Percentiles rank a stretch among this genome's conserved stretches.
Evolutionary conservation across 2,797 vertebrate genomes (phyloP).

Genomic region (Platalea minor): DNA sequence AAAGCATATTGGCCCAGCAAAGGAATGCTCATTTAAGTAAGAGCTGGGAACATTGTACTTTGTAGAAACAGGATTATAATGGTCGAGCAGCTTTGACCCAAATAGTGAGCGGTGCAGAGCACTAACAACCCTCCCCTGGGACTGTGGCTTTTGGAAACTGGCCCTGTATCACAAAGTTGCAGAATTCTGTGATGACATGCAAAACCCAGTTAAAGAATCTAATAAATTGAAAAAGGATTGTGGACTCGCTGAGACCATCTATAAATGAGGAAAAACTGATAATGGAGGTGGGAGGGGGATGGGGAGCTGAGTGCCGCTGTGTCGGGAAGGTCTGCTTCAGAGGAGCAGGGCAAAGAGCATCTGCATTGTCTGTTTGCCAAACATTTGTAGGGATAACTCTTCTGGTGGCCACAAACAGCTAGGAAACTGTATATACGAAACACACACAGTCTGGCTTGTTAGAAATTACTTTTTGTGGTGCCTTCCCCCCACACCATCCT

Average conservation of each 20-base stretch:
- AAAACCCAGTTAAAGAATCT: neutral
- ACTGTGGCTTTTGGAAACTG: neutral
- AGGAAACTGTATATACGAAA: neutral
- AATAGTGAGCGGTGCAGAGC: neutral
- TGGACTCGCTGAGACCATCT: neutral
- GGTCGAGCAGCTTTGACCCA: neutral
- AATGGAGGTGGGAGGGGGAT: neutral
- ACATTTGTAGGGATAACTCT: neutral
- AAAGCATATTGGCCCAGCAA: neutral
- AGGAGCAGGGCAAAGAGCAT: neutral
- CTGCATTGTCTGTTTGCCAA: neutral
- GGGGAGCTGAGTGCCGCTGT: neutral
- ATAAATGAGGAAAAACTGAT: neutral
- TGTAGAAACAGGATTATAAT: neutral
- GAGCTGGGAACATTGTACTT: neutral
- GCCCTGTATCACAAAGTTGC: neutral
- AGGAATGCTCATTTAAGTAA: neutral
- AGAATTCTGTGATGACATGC: rapidly evolving
- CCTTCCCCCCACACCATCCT: neutral
- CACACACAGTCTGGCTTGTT: neutral
- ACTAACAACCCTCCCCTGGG: neutral
- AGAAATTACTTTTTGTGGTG: neutral
- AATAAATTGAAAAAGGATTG: neutral
- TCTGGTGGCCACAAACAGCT: neutral
- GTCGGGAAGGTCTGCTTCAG: neutral